A percentile compares a stretch with the other conserved stretches of the same genome.
Evolutionary conservation across 2,888 invertebrate species (phyloP).

Genomic region (Hydraecia micacea): DNA sequence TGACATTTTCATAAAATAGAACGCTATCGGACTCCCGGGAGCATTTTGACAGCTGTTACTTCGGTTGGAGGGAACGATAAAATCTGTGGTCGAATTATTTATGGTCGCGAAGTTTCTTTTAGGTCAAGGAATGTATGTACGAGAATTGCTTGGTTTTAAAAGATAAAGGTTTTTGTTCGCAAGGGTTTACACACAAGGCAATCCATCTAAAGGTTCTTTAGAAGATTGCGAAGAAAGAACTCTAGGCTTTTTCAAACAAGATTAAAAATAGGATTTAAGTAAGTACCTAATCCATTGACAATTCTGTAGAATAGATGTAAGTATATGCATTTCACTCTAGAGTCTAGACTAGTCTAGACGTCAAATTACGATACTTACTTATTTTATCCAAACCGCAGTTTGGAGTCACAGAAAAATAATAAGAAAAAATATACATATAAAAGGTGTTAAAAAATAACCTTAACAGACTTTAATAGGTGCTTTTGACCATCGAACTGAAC

Average conservation of each 20-base stretch:
- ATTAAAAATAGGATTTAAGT: slow-evolving; percentile 6
- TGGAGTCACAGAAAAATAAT: too few species aligned
- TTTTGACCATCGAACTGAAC: too few species aligned
- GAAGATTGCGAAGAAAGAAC: not conserved
- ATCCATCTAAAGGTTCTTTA: slow-evolving; percentile 21
- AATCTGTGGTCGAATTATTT: slow-evolving; percentile 18
- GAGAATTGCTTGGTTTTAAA: slow-evolving; percentile 30
- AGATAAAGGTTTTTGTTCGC: slow-evolving; percentile 9
- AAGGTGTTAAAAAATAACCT: too few species aligned
- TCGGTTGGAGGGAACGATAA: slow-evolving; percentile 30
- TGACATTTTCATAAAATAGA: slow-evolving; percentile 51
- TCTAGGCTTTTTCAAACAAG: not conserved
- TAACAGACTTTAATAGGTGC: too few species aligned
- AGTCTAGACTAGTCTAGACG: too few species aligned
- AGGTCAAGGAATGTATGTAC: not conserved
- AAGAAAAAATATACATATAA: too few species aligned
- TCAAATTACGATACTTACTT: not conserved
- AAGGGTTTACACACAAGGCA: slow-evolving; percentile 6
- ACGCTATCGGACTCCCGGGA: slow-evolving; percentile 28
- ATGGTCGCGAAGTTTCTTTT: not conserved
- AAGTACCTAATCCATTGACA: not conserved
- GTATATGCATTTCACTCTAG: not conserved
- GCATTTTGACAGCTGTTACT: slow-evolving; percentile 63
- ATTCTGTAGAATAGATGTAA: not conserved
- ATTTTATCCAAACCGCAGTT: not conserved